Evolutionary conservation across 1,140 invertebrate genomes (phyloP).

Genomic region (Rhizoglyphus robini): DNA sequence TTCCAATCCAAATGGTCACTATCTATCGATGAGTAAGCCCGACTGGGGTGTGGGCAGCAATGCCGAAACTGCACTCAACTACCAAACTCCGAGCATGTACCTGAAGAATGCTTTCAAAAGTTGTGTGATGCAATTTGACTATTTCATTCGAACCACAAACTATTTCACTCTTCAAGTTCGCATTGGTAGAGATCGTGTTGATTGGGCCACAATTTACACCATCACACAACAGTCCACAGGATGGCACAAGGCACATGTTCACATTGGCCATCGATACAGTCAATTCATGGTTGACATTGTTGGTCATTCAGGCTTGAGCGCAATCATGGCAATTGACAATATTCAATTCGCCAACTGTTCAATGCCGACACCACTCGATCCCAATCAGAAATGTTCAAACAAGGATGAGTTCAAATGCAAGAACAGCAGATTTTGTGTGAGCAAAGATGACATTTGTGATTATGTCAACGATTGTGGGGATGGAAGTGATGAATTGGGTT

Average conservation of each 20-base stretch:
- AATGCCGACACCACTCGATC: constrained; percentile 18
- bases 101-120: background rate
- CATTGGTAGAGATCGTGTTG: background rate
- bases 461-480: constrained; percentile 61
- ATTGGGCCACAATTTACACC: background rate
- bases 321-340: constrained; percentile 35
- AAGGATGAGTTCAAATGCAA: constrained; percentile 20
- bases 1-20: background rate
- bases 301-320: constrained; percentile 7
- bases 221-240: background rate
- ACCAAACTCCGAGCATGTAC: too few species aligned
- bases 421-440: constrained; percentile 22
- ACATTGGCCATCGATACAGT: constrained; percentile 19
- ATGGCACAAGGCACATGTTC: constrained; percentile 21
- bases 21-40: constrained; percentile 15
- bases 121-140: constrained; percentile 2
- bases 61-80: constrained; percentile 5
- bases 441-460: constrained; percentile 44
- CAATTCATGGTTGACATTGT: constrained; percentile 20
- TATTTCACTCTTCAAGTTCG: background rate
- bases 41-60: background rate
- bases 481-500: background rate
- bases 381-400: constrained; percentile 19
- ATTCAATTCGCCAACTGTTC: constrained; percentile 30
- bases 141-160: background rate